These are phyloP conservation scores for Uromys caudimaculatus DNA, from an alignment of 2,797 vertebrate species.

Conservation along the genomic window DNA sequence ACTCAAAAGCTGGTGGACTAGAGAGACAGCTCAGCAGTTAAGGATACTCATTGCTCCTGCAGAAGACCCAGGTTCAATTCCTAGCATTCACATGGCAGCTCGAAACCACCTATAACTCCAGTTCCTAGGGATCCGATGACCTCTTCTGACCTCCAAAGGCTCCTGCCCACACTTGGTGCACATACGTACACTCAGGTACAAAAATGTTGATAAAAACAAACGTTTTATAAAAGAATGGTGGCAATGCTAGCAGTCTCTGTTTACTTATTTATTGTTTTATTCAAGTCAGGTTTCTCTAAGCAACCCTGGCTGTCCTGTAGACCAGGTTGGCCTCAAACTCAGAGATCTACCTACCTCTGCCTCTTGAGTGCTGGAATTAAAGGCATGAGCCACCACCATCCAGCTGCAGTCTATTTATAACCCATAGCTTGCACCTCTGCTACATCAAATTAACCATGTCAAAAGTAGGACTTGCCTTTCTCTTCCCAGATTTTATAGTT, in stretches of 20 bases:
- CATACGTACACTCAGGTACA: background rate
- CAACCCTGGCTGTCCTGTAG: background rate
- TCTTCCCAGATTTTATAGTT: constrained; percentile 45
- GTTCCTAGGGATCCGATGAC: background rate
- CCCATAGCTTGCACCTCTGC: background rate
- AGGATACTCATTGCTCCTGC: background rate
- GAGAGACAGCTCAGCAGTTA: background rate
- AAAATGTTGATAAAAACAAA: background rate
- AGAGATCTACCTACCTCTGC: background rate
- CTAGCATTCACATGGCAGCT: background rate
- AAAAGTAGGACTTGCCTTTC: constrained; percentile 64
- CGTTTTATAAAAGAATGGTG: background rate
- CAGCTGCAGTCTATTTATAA: constrained; percentile 28
- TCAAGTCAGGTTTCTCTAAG: background rate
- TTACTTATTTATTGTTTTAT: background rate
- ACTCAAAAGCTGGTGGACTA: background rate
- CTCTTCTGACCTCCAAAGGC: background rate
- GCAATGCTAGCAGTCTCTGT: constrained; percentile 26
- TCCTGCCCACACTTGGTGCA: background rate
- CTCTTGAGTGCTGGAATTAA: background rate
- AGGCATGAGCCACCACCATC: background rate
- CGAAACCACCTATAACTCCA: background rate
- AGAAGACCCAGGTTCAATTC: background rate
- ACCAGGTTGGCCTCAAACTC: background rate
- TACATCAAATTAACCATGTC: constrained; percentile 43